Evolutionary conservation across 2,888 invertebrate species (phyloP), one percentile per base, ranked within the genome.

Genomic region (Bhutanitis thaidina): DNA sequence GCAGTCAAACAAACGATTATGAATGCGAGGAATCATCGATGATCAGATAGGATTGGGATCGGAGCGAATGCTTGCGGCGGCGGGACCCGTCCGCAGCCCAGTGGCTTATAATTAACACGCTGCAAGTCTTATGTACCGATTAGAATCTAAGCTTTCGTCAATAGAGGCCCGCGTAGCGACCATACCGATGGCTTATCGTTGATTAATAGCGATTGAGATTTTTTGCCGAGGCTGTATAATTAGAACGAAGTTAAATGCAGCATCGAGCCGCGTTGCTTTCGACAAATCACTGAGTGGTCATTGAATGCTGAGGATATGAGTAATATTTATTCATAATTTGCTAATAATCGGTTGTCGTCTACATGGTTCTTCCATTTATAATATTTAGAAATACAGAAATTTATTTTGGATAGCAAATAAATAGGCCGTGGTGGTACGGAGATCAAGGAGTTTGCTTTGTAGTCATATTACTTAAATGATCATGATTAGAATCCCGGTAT

Each of bases 81-180:
- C 45, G 41, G 41, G 51, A 46, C 39, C 45, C 71, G 66, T 72
- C 77, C 75, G 80, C 84, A 79, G 77, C 70, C 71, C 88, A 71
- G 89, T 89, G 88, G 89, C 89, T 82, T 88, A 88, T 89, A 88
- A 89, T 89, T 89, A 89, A 89, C 89, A 88, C 89, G 79, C 81
- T 80, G 80, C 82, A 77, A 85, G 82, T 86, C 82, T 88, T 88
- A 87, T 88, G 84, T 88, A 86, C 82, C 84, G 89, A 89, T 89
- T 89, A 86, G 77, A 74, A 89, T 89, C 89, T 88, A 87, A 88
- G 88, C 89, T 89, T 89, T 89, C 86, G 82, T 89, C 89, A 87
- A 88, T 89, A 80, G 79, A 80, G 79, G 84, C 82, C 82, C 82
- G 84, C 83, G 77, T 80, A 80, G 80, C 68, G 65, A 69, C 74